Evolutionary conservation across 2,797 vertebrate genomes (phyloP).

Genomic region (Sus cebifrons): DNA sequence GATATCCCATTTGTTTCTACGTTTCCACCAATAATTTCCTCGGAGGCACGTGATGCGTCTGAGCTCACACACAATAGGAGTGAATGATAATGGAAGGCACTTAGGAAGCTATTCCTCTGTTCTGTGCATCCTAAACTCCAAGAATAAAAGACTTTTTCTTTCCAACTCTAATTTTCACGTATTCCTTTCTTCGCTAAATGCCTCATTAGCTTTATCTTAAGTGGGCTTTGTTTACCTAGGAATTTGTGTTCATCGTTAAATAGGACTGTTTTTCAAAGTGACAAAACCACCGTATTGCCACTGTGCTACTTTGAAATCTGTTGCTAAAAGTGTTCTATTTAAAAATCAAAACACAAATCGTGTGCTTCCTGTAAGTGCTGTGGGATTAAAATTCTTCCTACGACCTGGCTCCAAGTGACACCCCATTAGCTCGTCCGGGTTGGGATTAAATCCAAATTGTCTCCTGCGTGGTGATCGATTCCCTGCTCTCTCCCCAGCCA

Average conservation of each 20-base stretch:
- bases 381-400: constrained; percentile 68
- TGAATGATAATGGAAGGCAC: constrained; percentile 51
- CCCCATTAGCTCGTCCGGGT: constrained; percentile 56
- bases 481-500: constrained; percentile 53
- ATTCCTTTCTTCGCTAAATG: constrained; percentile 64
- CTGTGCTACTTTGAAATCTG: constrained; percentile 52
- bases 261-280: constrained; percentile 73
- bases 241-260: constrained; percentile 69
- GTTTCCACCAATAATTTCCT: constrained; percentile 55
- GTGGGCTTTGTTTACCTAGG: constrained; percentile 71
- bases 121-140: not conserved
- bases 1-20: constrained; percentile 36
- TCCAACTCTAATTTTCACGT: constrained; percentile 45
- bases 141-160: constrained; percentile 53
- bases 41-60: not conserved
- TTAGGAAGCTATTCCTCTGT: constrained; percentile 37
- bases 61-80: not conserved
- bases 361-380: constrained; percentile 34
- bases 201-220: constrained; percentile 77
- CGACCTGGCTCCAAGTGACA: constrained; percentile 21
- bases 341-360: constrained; percentile 69
- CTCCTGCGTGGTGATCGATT: constrained; percentile 80
- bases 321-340: constrained; percentile 45
- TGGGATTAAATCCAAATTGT: constrained; percentile 80
- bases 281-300: constrained; percentile 49